These are phyloP conservation scores for Troilus luridus DNA, from an alignment of 2,888 invertebrate species.

Conservation along the genomic window DNA sequence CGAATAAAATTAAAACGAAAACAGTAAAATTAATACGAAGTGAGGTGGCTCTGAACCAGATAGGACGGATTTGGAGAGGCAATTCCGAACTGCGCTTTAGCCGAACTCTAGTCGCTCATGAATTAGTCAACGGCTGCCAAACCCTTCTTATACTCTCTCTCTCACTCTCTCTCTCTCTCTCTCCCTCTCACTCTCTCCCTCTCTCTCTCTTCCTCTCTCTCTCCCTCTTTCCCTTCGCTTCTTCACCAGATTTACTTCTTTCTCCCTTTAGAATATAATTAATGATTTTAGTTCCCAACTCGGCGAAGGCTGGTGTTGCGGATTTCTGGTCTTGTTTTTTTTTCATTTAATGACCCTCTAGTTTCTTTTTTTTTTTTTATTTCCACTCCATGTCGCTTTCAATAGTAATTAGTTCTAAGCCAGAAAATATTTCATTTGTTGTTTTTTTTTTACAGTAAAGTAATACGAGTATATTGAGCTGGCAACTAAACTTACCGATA, in stretches of 20 bases:
- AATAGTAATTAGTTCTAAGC: not conserved
- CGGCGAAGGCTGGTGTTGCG: not conserved
- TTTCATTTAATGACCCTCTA: not conserved
- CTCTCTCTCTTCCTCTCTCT: no score
- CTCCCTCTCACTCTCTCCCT: no score
- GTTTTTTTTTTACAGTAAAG: no score
- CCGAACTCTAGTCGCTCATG: constrained; percentile 16
- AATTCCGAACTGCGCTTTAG: constrained; percentile 26
- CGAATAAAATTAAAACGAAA: constrained; percentile 45
- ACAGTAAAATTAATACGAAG: constrained; percentile 43
- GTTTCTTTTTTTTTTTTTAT: not conserved
- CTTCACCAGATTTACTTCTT: constrained; percentile 23
- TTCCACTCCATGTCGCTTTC: not conserved
- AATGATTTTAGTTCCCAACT: constrained; percentile 17
- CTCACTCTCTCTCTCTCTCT: no score
- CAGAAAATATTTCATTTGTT: not conserved
- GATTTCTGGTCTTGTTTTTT: not conserved
- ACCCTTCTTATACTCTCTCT: not conserved
- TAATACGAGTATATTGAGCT: no score
- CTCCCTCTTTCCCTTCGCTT: not conserved
- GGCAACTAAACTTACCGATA: no score
- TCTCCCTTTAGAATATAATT: constrained; percentile 35
- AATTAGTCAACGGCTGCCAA: constrained; percentile 1
- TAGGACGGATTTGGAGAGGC: constrained; percentile 29
- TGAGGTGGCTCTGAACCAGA: not conserved